Evolutionary conservation across 1,140 invertebrate genomes (phyloP).

Genomic region (Matsumurasca onukii): DNA sequence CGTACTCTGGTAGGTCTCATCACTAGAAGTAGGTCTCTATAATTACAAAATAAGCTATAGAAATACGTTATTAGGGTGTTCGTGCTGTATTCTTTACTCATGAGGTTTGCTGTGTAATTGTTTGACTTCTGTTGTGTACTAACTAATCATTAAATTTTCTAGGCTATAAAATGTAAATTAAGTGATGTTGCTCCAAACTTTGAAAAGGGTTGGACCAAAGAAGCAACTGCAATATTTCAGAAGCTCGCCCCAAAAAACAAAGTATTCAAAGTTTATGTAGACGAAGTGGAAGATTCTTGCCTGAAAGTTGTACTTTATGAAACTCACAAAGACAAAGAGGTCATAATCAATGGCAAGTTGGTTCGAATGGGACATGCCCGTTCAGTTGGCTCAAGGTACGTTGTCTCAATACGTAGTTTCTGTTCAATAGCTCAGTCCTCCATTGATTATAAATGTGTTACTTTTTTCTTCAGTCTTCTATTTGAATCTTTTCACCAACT

Average conservation of each 20-base stretch:
- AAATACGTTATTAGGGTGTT: too few relatives aligned
- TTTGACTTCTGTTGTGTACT: too few relatives aligned
- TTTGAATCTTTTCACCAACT: too few relatives aligned
- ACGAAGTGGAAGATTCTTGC: neutral
- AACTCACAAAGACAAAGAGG: slow-evolving; percentile 19
- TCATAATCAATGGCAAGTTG: slow-evolving; percentile 43
- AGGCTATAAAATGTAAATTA: slow-evolving; percentile 49
- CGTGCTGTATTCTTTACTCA: too few relatives aligned
- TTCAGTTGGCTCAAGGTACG: slow-evolving; percentile 42
- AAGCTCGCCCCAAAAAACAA: neutral
- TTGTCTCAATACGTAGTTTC: too few relatives aligned
- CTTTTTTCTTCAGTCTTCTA: too few relatives aligned
- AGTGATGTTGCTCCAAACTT: slow-evolving; percentile 41
- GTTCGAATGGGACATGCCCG: slow-evolving; percentile 37
- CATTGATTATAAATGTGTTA: too few relatives aligned
- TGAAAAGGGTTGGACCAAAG: slow-evolving; percentile 39
- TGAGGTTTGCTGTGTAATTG: slow-evolving; percentile 17
- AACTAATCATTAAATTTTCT: too few relatives aligned
- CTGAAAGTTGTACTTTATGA: slow-evolving; percentile 39
- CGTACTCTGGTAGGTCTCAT: too few relatives aligned
- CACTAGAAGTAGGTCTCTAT: too few relatives aligned
- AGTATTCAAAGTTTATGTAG: neutral
- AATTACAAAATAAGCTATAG: too few relatives aligned
- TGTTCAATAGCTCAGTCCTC: too few relatives aligned
- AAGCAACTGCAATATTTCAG: slow-evolving; percentile 34